Evolutionary conservation across 1,140 invertebrate species (phyloP).

Genomic region (Caenorhabditis tropicalis): DNA sequence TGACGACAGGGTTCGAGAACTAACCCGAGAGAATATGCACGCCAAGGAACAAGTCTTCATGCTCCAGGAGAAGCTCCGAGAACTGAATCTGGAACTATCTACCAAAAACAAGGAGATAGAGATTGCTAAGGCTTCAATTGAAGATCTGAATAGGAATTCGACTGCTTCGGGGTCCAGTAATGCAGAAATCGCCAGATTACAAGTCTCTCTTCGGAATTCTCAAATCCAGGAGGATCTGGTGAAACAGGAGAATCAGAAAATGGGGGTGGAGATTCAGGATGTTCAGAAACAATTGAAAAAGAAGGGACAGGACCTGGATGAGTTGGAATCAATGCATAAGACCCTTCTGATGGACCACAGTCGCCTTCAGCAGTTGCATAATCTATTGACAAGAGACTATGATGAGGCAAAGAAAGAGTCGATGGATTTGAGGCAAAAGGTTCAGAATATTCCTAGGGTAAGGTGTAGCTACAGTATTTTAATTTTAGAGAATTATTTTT

Average conservation of each 20-base stretch:
- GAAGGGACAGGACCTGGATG: constrained; percentile 2
- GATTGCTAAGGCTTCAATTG: constrained; percentile 49
- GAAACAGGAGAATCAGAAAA: constrained; percentile 53
- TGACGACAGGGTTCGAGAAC: constrained; percentile 56
- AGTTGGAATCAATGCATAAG: constrained; percentile 48
- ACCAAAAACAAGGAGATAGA: constrained; percentile 51
- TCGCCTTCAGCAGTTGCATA: constrained; percentile 54
- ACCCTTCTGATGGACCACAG: constrained; percentile 53
- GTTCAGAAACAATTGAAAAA: background rate
- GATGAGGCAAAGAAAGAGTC: constrained; percentile 47
- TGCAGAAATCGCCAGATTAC: constrained; percentile 53
- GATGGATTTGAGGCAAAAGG: constrained; percentile 45
- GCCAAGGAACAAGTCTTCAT: constrained; percentile 58
- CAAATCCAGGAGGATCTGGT: constrained; percentile 55
- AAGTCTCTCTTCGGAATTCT: constrained; percentile 53
- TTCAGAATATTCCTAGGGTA: constrained; percentile 49
- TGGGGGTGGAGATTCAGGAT: constrained; percentile 35
- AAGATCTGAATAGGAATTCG: constrained; percentile 53
- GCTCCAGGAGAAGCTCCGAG: constrained; percentile 56
- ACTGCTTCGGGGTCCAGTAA: constrained; percentile 30
- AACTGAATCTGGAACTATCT: constrained; percentile 55
- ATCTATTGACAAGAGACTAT: constrained; percentile 51
- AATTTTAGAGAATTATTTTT: too few relatives aligned
- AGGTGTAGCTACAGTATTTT: background rate
- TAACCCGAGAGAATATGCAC: constrained; percentile 53